Percentiles rank a stretch among this genome's conserved stretches.
These are phyloP conservation scores for Eilema caniola DNA, from an alignment of 2,888 invertebrate species.

Conservation along the genomic window DNA sequence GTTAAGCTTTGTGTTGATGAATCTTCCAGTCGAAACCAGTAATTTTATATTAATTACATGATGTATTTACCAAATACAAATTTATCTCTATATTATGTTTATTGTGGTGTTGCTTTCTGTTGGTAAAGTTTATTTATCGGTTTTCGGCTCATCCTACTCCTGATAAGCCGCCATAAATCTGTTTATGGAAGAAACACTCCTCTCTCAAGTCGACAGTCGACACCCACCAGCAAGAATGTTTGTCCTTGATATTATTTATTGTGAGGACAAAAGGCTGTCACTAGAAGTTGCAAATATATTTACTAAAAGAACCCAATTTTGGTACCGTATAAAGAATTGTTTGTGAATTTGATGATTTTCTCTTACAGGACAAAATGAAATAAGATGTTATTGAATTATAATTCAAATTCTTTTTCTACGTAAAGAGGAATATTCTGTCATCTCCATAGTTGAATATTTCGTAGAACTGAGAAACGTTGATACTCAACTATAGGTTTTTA, in stretches of 20 bases:
- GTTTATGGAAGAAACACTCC: not conserved
- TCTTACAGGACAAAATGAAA: no score
- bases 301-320: not conserved
- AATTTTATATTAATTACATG: no score
- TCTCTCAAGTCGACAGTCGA: not conserved
- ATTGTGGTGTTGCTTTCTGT: not conserved
- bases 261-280: not conserved
- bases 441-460: no score
- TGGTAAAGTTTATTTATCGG: not conserved
- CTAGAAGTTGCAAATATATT: not conserved
- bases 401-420: no score
- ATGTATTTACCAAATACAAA: not conserved
- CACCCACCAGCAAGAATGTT: not conserved
- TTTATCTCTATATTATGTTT: not conserved
- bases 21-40: no score
- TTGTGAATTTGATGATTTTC: not conserved
- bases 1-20: no score
- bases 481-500: no score
- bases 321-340: not conserved
- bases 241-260: not conserved
- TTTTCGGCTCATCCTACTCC: not conserved
- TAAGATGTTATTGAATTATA: no score
- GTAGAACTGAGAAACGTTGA: no score
- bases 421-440: no score
- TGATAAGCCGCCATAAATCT: constrained; percentile 3